Evolutionary conservation across 2,797 vertebrate genomes (phyloP), one percentile per base, ranked within the genome.

Genomic region (Micropoecilia bifurca): DNA sequence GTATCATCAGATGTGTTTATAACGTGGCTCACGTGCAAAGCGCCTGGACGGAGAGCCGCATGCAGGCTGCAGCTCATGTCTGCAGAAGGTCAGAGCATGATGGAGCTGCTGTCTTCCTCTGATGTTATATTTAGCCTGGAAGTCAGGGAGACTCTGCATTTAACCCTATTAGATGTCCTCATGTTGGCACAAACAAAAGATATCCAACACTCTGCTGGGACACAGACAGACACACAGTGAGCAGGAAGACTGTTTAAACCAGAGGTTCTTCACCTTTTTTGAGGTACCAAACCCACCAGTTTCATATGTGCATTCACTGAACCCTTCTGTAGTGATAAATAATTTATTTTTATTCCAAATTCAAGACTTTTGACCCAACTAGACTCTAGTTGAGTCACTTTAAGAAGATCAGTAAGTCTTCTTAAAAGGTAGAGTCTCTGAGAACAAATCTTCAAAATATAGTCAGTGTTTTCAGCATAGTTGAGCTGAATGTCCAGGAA

Each of bases 111-210:
- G 79, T 78, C 74, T 69, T 71, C 53, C 75, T 13, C 73, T 3
- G 39, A 41, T 46, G 55, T 87, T 94, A 92, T 93, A 92, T 91
- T 92, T 91, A 92, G 1, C 28, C 43, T 75, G 39, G 80, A 10
- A 80, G 79, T 74, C 80, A 73, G 78, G 79, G 80, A 91, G 85
- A 80, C 55, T 81, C 55, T 20, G 48, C 86, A 84, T 90, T 78
- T 90, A 86, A 77, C 75, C 53, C 71, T 47, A 68, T 74, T 80
- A 74, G 74, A 84, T 72, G 33, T 76, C 71, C 80, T 78, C 63
- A 71, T 81, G 82, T 81, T 47, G 85, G 85, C 79, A 71, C 22
- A 66, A 47, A 76, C 36, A 63, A 79, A 80, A 80, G 63, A 83
- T 16, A 71, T 86, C 73, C 22, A 77, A 63, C 74, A 73, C 71